Base-by-base conservation (phyloP, 2,113 vertebrate genomes). In the Gymnorhina tibicen region DNA sequence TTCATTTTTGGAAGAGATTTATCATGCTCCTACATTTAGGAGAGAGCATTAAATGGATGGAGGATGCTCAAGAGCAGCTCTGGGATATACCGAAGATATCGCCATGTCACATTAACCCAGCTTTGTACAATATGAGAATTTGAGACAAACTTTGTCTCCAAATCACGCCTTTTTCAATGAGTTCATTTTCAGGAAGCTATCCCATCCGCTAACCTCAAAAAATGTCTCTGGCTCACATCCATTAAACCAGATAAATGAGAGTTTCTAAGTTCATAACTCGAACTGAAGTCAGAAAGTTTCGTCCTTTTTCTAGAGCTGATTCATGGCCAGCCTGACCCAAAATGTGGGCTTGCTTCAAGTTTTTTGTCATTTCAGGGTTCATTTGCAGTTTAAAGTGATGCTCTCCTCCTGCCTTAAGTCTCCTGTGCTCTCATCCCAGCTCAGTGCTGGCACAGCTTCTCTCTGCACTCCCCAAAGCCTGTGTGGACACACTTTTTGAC, bases 241-340 rank as follows among this genome's bases (percentile, higher is more conserved):
- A 95, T 41, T 44, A 41, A 75, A 89, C 23, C 73, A 91, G 92
- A 92, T 94, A 93, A 95, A n/a, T 60, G 56, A 42, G 85, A 97
- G 82, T 94, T 80, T 95, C 9, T 44, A 92, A 90, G 92, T 85
- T 97, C 90, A 47, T 76, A 94, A 96, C 89, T 79, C 35, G 28
- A 94, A 84, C 77, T 56, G 32, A 86, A 94, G 92, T 92, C 79
- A 92, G 49, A 93, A 94, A 87, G 91, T 70, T 94, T 92, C 1
- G 0, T 78, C 92, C 92, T 96, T 92, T 95, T 92, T 92, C 85
- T 78, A 84, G 63, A 53, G 80, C 85, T 96, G 95, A 96, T 95
- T 95, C 93, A 91, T 0, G 1, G 88, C 82, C 83, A 86, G 87
- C 41, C 82, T 88, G 82, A 81, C 56, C 62, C 0, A 0, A 93